Evolutionary conservation across 92 coral and sea anemone genomes (phyloP).

Genomic region (Bergia puertoricense): DNA sequence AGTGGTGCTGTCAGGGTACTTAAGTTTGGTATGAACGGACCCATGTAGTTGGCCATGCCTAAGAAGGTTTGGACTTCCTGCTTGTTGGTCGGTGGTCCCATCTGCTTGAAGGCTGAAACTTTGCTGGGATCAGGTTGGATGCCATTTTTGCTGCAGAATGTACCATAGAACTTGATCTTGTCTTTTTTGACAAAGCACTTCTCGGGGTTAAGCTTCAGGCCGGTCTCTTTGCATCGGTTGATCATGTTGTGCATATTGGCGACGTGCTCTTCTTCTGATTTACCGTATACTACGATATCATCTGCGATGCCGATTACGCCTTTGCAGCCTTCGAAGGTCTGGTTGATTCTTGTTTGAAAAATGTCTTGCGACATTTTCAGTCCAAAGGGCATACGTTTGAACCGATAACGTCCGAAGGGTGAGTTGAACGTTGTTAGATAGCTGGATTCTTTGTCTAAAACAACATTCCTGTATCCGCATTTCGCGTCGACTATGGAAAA

Average conservation of each 20-base stretch:
- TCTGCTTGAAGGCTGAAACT: conserved; percentile 47
- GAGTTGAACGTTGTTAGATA: conserved; percentile 64
- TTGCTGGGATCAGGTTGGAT: conserved; percentile 46
- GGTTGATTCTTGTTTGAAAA: conserved; percentile 61
- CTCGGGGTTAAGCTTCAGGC: too few relatives aligned
- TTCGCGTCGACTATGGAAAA: conserved; percentile 57
- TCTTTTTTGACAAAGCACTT: too few relatives aligned
- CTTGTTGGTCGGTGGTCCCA: conserved; percentile 34
- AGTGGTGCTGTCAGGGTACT: conserved; percentile 53
- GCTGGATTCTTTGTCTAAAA: conserved; percentile 53
- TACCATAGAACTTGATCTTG: conserved; percentile 31
- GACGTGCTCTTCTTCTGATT: neutral
- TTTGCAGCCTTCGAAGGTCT: conserved; percentile 65
- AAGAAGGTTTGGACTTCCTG: conserved; percentile 44
- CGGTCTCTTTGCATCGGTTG: too few relatives aligned
- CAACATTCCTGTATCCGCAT: conserved; percentile 65
- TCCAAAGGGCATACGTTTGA: conserved; percentile 57
- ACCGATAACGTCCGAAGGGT: conserved; percentile 61
- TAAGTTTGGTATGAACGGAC: conserved; percentile 61
- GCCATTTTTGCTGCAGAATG: conserved; percentile 39
- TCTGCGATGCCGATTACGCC: conserved; percentile 53
- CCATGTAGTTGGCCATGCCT: conserved; percentile 62
- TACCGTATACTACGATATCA: conserved; percentile 16
- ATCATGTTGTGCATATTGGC: too few relatives aligned
- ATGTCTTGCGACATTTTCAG: conserved; percentile 14